Evolutionary conservation across 2,888 invertebrate genomes (phyloP).

Genomic region (Drosophila neonasuta): DNA sequence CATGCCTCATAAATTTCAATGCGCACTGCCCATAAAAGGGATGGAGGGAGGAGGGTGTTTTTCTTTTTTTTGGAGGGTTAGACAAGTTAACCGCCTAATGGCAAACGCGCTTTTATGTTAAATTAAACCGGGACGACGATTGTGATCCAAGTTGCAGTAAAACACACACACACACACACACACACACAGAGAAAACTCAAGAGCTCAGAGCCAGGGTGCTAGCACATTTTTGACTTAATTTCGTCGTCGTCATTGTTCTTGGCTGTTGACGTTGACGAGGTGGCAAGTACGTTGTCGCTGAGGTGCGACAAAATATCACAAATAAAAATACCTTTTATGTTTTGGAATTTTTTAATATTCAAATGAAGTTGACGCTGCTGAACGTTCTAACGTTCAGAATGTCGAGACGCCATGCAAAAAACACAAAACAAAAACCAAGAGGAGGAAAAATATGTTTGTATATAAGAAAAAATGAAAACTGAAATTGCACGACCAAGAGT

Average conservation of each 20-base stretch:
- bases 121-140: slow-evolving; percentile 60
- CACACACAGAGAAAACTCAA: background rate
- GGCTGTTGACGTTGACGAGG: slow-evolving; percentile 53
- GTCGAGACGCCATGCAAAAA: slow-evolving; percentile 21
- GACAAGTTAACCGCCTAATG: slow-evolving; percentile 60
- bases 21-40: slow-evolving; percentile 37
- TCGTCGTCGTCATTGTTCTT: slow-evolving; percentile 24
- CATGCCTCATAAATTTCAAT: slow-evolving; percentile 82
- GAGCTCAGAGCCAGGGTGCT: background rate
- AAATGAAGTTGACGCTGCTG: slow-evolving; percentile 60
- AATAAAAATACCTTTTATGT: slow-evolving; percentile 77
- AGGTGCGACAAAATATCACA: slow-evolving; percentile 80
- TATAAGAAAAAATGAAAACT: background rate
- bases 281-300: slow-evolving; percentile 78
- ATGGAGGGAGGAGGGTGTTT: background rate
- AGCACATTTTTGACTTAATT: slow-evolving; percentile 62
- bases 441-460: background rate
- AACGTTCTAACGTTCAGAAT: background rate
- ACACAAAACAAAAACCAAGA: background rate
- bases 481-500: background rate
- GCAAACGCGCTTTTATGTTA: slow-evolving; percentile 76
- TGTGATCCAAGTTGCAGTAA: slow-evolving; percentile 41
- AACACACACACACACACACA: background rate
- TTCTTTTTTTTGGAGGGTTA: slow-evolving; percentile 1
- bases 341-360: slow-evolving; percentile 76